Evolutionary conservation across 2,113 vertebrate species (phyloP), one percentile per base, ranked within the genome.

Genomic region (Puntigrus tetrazona): DNA sequence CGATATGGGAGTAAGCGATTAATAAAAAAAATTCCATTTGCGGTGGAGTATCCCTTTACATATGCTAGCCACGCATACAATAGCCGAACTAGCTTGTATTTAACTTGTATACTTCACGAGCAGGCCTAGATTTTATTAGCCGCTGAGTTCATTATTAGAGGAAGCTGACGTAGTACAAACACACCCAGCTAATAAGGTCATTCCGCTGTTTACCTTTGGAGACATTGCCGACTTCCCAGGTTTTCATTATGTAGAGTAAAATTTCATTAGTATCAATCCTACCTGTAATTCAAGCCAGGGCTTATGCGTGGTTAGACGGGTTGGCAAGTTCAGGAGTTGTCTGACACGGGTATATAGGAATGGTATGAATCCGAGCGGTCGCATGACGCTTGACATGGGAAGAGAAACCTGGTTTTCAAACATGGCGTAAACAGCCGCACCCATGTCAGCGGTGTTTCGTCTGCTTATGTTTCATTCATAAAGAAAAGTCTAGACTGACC

Each of bases 391-490:
- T 31, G 61, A 81, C 78, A 81, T 81, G 78, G 27, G 61, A 81
- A 31, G 5, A 43, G 36, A 41, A 34, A 73, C 25, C 14, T 43
- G 41, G 38, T 77, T 80, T 31, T 74, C 59, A 41, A 63, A 81
- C 74, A 55, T 72, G 63, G 63, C 29, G 75, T 67, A 79, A n/a
- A 50, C 79, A 81, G 83, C 91, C 91, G 84, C 90, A 89, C 88
- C 90, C 88, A 85, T 85, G 41, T 81, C 77, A 88, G 84, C 84
- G 83, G 77, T 69, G 86, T 89, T 67, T 27, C 59, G 86, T 87
- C 88, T 81, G 86, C 82, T 91, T 87, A 87, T 90, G 86, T 93
- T 90, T 91, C 90, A 90, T 91, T 91, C 78, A 88, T 80, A 88
- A 87, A 85, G 86, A 86, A 89, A 89, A 89, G 88, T 85, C 88